Evolutionary conservation across 2,113 vertebrate genomes (phyloP), one percentile per base, ranked within the genome.

Genomic region (Megatriorchis doriae): DNA sequence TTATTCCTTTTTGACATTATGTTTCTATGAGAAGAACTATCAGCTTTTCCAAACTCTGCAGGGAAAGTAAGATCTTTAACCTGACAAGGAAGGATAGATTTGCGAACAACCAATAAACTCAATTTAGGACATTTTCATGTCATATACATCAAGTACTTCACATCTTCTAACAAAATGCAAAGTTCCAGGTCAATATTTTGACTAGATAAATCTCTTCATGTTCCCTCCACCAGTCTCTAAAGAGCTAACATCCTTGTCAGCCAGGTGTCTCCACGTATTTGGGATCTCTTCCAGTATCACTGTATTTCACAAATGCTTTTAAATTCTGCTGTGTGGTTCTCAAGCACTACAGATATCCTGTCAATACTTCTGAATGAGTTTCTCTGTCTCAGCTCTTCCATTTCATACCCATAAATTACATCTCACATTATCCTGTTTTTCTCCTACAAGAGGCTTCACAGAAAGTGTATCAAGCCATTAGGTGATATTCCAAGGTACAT

Each of bases 401-500:
- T 83, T 93, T 92, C 13, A 3, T 72, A 59, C n/a, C 11, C 61
- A 55, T 67, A 86, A 94, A 90, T 78, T 86, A 38, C 12, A 80
- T 78, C 34, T 52, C 80, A 58, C 26, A 34, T 78, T 74, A 63
- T 78, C 65, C 68, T 81, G 47, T 16, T 88, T 94, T 86, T 78
- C 52, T 86, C 43, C 62, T 92, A 31, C n/a, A 83, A 78, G 38
- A 88, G n/a, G 38, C 43, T 81, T 19, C 55, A 81, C 8, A 67
- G 80, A 84, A 78, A 90, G 72, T 47, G 48, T 71, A 91, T 67
- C 29, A 78, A 74, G n/a, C 38, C 72, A 93, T 94, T 84, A 91
- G 82, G 43, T 75, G 88, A 74, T 92, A 86, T 97, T 74, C 72
- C 80, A 92, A 78, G 45, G 48, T n/a, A 73, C 70, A 80, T 95